Percentiles rank a stretch among this genome's conserved stretches.
Evolutionary conservation across 2,113 vertebrate species (phyloP).

Genomic region (Phycodurus eques): DNA sequence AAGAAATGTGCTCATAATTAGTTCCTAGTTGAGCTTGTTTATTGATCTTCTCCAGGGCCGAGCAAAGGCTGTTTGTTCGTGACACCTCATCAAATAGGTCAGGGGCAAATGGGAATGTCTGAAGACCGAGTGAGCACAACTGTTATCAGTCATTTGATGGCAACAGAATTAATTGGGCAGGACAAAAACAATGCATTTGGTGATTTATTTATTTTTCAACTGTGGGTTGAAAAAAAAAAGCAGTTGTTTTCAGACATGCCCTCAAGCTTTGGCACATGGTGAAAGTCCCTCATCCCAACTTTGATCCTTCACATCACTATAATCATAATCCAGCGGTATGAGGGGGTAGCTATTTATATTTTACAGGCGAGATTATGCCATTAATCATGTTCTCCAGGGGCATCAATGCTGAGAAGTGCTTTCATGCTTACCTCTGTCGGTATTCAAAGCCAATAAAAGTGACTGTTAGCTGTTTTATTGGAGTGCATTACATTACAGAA

Average conservation of each 20-base stretch:
- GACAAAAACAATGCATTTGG: background rate
- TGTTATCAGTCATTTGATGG: background rate
- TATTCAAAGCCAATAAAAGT: conserved; percentile 27
- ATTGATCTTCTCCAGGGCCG: conserved; percentile 28
- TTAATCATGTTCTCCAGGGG: conserved; percentile 39
- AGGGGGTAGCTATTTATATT: conserved; percentile 32
- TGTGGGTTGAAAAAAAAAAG: background rate
- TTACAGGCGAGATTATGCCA: conserved; percentile 19
- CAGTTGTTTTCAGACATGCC: background rate
- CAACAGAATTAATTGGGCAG: background rate
- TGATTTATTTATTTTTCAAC: background rate
- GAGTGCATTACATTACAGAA: conserved; percentile 30
- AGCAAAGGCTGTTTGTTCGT: conserved; percentile 2
- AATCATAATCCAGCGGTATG: conserved; percentile 9
- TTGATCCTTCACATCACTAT: conserved; percentile 3
- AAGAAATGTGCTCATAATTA: conserved; percentile 34
- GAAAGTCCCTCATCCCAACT: background rate
- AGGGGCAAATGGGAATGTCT: background rate
- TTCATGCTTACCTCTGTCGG: conserved; percentile 27
- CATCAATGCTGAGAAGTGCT: conserved; percentile 17
- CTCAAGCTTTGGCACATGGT: conserved; percentile 1
- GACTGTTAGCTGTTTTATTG: conserved; percentile 23
- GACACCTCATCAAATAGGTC: conserved; percentile 9
- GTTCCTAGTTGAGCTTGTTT: conserved; percentile 24
- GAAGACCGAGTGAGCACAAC: background rate